Conservation (phyloP, 2,888 invertebrate genomes). For the Synergus umbraculus region DNA sequence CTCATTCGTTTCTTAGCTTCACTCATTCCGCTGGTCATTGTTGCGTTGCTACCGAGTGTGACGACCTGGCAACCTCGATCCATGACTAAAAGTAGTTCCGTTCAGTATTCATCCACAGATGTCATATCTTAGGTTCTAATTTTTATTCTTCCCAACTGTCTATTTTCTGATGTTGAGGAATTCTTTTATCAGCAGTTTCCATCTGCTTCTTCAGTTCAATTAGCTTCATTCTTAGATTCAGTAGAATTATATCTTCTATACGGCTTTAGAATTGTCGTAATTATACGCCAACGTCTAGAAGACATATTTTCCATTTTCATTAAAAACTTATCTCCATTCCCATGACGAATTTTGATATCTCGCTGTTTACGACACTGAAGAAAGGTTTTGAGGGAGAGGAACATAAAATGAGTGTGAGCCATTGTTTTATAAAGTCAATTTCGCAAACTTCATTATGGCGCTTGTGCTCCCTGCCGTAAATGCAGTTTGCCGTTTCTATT, state of each 20-base stretch:
- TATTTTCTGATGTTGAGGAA: background rate
- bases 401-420: slow-evolving; percentile 29
- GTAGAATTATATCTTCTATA: background rate
- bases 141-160: background rate
- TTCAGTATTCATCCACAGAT: slow-evolving; percentile 51
- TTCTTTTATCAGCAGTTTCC: background rate
- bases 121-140: slow-evolving; percentile 23
- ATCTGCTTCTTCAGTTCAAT: background rate
- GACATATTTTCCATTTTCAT: background rate
- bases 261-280: background rate
- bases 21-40: slow-evolving; percentile 68
- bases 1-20: slow-evolving; percentile 55
- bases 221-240: background rate
- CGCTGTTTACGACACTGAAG: slow-evolving; percentile 18
- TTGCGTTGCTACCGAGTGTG: slow-evolving; percentile 71
- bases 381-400: slow-evolving; percentile 34
- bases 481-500: slow-evolving; percentile 39
- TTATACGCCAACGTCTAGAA: background rate
- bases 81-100: slow-evolving; percentile 59
- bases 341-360: slow-evolving; percentile 33
- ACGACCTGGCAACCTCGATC: slow-evolving; percentile 73
- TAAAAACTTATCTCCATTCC: background rate
- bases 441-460: slow-evolving; percentile 36
- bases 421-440: slow-evolving; percentile 37
- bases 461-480: slow-evolving; percentile 30